A percentile compares a stretch with the other conserved stretches of the same genome.
Evolutionary conservation across 2,113 vertebrate genomes (phyloP).

Genomic region (Cyanoramphus novaezelandiae): DNA sequence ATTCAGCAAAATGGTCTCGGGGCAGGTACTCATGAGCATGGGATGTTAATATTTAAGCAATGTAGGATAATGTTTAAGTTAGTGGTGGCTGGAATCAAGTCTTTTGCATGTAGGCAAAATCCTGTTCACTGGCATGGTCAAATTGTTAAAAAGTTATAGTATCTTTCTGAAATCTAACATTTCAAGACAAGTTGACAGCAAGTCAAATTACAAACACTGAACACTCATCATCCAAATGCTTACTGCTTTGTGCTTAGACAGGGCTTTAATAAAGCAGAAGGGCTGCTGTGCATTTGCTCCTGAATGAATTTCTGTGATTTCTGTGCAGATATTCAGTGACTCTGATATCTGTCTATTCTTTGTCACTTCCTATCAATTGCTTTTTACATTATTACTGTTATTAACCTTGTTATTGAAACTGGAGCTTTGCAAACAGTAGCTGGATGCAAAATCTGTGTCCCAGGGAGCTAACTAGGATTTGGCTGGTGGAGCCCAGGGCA

Average conservation of each 20-base stretch:
- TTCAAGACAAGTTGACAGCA: neutral
- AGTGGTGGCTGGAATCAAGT: neutral
- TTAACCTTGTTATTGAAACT: neutral
- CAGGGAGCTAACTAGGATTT: neutral
- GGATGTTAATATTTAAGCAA: neutral
- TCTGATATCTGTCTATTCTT: neutral
- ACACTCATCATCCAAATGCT: neutral
- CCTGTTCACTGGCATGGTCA: neutral
- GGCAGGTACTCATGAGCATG: rapidly evolving
- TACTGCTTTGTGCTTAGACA: neutral
- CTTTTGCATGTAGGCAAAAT: neutral
- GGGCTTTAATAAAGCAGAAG: neutral
- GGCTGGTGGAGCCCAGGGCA: neutral
- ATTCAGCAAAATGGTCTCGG: neutral
- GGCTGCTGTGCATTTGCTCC: neutral
- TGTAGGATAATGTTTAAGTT: neutral
- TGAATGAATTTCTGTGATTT: neutral
- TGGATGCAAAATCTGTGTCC: neutral
- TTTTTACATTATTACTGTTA: neutral
- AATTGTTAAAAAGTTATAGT: neutral
- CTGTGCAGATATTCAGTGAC: neutral
- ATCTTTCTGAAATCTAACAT: neutral
- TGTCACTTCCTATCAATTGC: neutral
- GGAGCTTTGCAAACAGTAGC: neutral
- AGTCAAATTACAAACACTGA: neutral